Base-by-base conservation (phyloP, 2,113 vertebrate species). In the Rhizomys pruinosus region DNA sequence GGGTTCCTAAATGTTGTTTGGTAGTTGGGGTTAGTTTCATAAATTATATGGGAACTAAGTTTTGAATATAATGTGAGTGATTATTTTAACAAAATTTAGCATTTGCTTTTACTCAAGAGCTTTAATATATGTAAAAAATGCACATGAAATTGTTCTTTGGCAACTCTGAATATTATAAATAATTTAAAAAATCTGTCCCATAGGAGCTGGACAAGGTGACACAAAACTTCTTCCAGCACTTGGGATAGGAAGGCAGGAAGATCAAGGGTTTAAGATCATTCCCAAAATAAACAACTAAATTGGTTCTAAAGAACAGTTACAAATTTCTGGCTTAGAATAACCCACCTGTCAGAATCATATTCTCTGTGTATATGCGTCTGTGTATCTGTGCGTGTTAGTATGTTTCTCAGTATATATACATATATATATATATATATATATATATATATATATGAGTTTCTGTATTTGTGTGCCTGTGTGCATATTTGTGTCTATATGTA, bases 21-120 rank as follows among this genome's bases (percentile, higher is more conserved):
- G 9, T 76, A 94, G 42, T 73, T 73, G 84, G 44, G 12, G 19
- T 88, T 94, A 13, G 39, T 90, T 93, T 88, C 23, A 85, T 42
- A 37, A 81, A 81, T 12, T 37, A 63, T n/a, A 23, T 7, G 91
- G 3, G 1, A 87, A 81, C 64, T 92, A 19, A 57, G 4, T 29
- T 94, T 91, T 90, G 47, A 93, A 81, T 76, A 87, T 23, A 69
- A 22, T 73, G 12, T 32, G 16, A 17, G 25, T 72, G 4, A 34
- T 87, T 77, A 52, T 32, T 68, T 39, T 77, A 52, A 69, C 34
- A 37, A 20, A 73, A 72, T 57, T 89, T 87, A 78, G 73, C 80
- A 22, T 71, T 22, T 87, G 39, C 3, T 91, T 89, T 72, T 44
- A 57, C 52, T 76, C 61, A 69, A 19, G 15, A 79, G 13, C 16